Base-by-base conservation (phyloP, 2,797 vertebrate genomes). In the Epinephelus coioides region DNA sequence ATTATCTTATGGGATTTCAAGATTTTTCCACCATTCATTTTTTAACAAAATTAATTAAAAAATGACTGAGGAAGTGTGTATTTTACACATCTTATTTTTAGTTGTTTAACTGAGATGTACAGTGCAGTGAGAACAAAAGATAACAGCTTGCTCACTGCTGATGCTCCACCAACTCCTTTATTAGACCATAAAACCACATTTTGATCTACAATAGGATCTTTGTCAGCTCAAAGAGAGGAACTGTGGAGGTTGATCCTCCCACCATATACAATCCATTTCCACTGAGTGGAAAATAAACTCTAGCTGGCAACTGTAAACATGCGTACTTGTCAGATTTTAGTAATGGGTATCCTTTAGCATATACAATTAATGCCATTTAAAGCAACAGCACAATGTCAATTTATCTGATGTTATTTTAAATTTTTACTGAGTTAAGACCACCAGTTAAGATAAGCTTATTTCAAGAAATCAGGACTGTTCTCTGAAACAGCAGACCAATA, bases 141-240 rank as follows among this genome's bases (percentile, higher is more conserved):
- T 43, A 51, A 14, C 17, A 68, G 53, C 17, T 61, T 56, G 7
- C 25, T 44, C 13, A 27, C 23, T 47, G 38, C 18, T n/a, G 25
- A 72, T 10, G 47, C 38, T 50, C 47, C 43, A 30, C 14, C 21
- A 15, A 19, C 51, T 70, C 62, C 13, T 60, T 81, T 51, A 79
- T 69, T 55, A 69, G 30, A 75, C 34, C 40, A 54, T 71, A 49
- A 72, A 61, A 63, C 30, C 49, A 14, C 21, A 51, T 59, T 66
- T 68, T 78, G 14, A 77, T 76, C 47, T 34, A 65, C 57, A 79
- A 57, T 17, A 63, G 53, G 30, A 71, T 68, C 38, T 87, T 60
- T 86, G 72, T 66, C n/a, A 68, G 61, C 46, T 66, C 47, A 77
- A 27, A 74, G 25, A 79, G 43, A 77, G 17, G 23, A 69, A 70